Conservation (phyloP, 2,888 invertebrate genomes). For the Myopa tessellatipennis region DNA sequence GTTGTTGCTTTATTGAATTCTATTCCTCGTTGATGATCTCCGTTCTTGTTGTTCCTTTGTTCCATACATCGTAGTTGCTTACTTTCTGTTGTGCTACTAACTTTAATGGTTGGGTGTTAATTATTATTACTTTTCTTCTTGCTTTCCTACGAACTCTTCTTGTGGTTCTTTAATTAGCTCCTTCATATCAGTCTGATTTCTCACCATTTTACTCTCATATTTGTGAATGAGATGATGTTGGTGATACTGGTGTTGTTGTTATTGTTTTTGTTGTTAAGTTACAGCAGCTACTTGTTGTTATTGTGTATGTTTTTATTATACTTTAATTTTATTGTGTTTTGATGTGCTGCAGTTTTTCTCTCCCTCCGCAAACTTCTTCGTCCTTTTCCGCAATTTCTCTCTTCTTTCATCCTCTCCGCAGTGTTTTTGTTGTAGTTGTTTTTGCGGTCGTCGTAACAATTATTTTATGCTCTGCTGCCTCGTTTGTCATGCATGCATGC, state of each 20-base stretch:
- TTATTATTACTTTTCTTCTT: not conserved
- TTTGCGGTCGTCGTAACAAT: slow-evolving; percentile 7
- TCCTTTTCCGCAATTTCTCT: not conserved
- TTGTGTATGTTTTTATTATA: not conserved
- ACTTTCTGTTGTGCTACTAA: not conserved
- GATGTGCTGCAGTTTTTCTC: not conserved
- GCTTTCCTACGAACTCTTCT: not conserved
- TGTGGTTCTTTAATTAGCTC: slow-evolving; percentile 4
- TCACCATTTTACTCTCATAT: not conserved
- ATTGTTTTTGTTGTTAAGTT: too few species aligned
- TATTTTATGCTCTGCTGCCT: slow-evolving; percentile 28
- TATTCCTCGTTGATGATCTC: not conserved
- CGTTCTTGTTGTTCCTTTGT: slow-evolving; percentile 21
- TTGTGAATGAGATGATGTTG: not conserved
- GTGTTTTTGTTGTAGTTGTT: not conserved
- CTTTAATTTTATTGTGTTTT: not conserved
- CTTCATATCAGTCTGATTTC: not conserved
- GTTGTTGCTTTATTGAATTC: too few species aligned
- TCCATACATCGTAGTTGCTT: not conserved
- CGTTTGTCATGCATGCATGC: not conserved
- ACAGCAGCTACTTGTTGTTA: too few species aligned
- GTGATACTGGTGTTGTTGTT: not conserved
- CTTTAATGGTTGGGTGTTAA: not conserved
- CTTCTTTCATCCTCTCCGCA: not conserved
- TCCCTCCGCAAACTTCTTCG: not conserved